Percentiles rank a stretch among this genome's conserved stretches.
Evolutionary conservation across 2,113 vertebrate species (phyloP).

Genomic region (Microtus richardsoni): DNA sequence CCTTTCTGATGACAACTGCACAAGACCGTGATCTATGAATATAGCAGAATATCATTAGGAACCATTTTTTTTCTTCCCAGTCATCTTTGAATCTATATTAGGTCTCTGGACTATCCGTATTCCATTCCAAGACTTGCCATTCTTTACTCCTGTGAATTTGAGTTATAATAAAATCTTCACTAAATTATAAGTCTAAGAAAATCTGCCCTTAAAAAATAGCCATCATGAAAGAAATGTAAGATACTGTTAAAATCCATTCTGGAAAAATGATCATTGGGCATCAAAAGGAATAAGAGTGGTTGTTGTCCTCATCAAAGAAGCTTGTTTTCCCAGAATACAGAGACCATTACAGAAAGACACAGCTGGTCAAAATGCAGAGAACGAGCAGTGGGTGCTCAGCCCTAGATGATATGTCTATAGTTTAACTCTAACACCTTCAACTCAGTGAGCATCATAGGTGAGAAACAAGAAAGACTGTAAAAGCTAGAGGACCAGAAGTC

Average conservation of each 20-base stretch:
- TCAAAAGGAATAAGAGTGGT: not conserved
- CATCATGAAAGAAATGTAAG: constrained; percentile 56
- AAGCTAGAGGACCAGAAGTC: not conserved
- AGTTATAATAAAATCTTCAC: constrained; percentile 20
- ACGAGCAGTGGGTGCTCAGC: not conserved
- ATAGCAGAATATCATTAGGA: not conserved
- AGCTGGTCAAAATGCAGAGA: not conserved
- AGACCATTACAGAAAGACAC: not conserved
- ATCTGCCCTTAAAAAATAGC: constrained; percentile 29
- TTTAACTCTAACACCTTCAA: not conserved
- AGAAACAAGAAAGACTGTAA: not conserved
- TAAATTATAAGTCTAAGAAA: constrained; percentile 52
- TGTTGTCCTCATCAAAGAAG: not conserved
- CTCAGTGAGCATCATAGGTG: not conserved
- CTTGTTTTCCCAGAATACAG: not conserved
- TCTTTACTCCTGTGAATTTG: constrained; percentile 50
- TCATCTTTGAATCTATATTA: not conserved
- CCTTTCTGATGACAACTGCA: not conserved
- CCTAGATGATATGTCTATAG: not conserved
- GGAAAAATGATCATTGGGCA: constrained; percentile 39
- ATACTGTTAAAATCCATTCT: constrained; percentile 48
- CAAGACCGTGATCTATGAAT: not conserved
- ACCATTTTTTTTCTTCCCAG: not conserved
- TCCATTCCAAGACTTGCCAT: not conserved
- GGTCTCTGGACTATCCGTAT: not conserved